These are phyloP conservation scores for Garra rufa DNA, from an alignment of 2,113 vertebrate species.

Conservation along the genomic window DNA sequence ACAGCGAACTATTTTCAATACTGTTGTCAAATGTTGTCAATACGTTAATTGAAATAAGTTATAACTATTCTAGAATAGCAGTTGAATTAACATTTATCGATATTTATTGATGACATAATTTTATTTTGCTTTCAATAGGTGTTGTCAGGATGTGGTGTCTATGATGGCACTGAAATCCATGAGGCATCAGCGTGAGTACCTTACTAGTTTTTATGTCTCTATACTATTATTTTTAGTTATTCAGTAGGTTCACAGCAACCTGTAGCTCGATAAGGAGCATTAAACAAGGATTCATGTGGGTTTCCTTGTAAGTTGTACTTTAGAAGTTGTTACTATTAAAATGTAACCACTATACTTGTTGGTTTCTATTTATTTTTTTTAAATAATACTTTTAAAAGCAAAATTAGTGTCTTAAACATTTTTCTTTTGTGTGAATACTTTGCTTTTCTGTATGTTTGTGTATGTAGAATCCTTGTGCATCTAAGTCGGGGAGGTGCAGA, in stretches of 20 bases:
- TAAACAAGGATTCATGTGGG: too few species aligned
- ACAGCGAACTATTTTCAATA: too few species aligned
- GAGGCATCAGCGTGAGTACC: constrained; percentile 88
- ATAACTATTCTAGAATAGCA: not conserved
- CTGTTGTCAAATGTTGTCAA: too few species aligned
- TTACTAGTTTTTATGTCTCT: not conserved
- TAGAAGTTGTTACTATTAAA: too few species aligned
- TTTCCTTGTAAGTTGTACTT: too few species aligned
- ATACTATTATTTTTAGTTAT: not conserved
- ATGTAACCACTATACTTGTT: too few species aligned
- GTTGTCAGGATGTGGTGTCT: constrained; percentile 87
- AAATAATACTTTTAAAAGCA: too few species aligned
- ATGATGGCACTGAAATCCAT: constrained; percentile 87
- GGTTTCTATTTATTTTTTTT: too few species aligned
- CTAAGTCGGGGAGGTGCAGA: constrained; percentile 83
- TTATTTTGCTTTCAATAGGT: constrained; percentile 71
- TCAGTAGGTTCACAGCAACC: not conserved
- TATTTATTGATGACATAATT: not conserved
- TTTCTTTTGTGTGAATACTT: not conserved
- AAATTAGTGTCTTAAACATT: too few species aligned
- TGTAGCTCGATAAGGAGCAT: not conserved
- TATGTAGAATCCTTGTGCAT: constrained; percentile 82
- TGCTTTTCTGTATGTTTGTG: constrained; percentile 13
- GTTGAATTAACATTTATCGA: not conserved
- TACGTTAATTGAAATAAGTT: not conserved